Conservation (phyloP, 2,113 vertebrate species). For the Grus americana region DNA sequence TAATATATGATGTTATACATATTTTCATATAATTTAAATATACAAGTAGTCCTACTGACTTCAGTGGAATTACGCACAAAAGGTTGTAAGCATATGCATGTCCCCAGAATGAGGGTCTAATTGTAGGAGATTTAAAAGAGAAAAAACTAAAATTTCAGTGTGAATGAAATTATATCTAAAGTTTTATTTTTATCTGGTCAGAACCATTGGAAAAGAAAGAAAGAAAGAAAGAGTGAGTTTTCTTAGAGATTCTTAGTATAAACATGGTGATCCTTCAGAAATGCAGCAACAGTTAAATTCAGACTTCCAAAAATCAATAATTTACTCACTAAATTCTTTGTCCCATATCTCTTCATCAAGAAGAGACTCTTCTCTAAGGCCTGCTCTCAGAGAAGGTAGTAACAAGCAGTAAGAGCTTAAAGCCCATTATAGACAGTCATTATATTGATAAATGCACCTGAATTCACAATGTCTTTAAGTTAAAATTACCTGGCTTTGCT, state of each 20-base stretch:
- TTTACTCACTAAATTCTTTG: background rate
- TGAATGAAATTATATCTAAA: background rate
- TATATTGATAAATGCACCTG: background rate
- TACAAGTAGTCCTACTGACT: background rate
- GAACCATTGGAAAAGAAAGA: background rate
- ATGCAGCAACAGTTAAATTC: background rate
- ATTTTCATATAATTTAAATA: background rate
- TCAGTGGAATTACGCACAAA: background rate
- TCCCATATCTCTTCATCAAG: background rate
- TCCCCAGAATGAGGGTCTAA: background rate
- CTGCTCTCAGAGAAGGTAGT: background rate
- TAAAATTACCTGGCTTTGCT: background rate
- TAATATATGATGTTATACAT: background rate
- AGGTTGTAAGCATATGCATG: background rate
- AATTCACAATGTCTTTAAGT: background rate
- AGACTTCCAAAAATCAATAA: background rate
- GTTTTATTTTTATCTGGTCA: background rate
- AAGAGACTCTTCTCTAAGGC: background rate
- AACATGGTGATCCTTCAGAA: background rate
- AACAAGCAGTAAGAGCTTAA: background rate
- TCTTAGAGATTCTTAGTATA: background rate
- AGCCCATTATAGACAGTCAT: background rate
- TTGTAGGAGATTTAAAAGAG: background rate
- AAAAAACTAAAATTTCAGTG: background rate
- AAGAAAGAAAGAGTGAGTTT: background rate